phyloP scores from a whole-genome alignment of 2,888 invertebrate species.

The Epicampocera succincta region DNA sequence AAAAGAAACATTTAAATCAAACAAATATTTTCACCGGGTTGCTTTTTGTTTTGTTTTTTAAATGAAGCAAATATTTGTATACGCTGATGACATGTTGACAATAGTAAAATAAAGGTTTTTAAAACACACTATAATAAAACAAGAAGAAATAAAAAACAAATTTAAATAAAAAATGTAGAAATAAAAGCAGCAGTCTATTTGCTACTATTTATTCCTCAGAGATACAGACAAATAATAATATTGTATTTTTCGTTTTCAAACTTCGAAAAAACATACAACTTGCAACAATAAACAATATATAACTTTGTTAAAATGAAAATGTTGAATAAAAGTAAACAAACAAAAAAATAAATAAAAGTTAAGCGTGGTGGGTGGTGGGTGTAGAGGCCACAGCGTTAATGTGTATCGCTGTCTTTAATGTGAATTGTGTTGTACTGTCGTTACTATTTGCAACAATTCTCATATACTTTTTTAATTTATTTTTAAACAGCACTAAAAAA shows the following conservation, averaged over 20 bases:
- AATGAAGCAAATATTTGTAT: constrained; percentile 63
- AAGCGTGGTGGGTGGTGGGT: no score
- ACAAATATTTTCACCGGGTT: constrained; percentile 49
- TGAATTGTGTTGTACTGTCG: constrained; percentile 24
- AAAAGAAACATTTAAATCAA: constrained; percentile 31
- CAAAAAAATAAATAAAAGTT: constrained; percentile 3
- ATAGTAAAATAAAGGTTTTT: constrained; percentile 36
- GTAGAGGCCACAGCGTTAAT: not conserved
- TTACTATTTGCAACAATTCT: constrained; percentile 11
- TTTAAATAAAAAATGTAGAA: constrained; percentile 27
- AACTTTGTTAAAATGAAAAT: constrained; percentile 44
- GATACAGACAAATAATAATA: constrained; percentile 40
- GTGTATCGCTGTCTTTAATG: not conserved
- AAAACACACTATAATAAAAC: constrained; percentile 20
- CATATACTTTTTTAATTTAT: not conserved
- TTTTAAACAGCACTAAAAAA: not conserved
- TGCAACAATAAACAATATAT: constrained; percentile 31
- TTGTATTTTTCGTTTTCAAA: constrained; percentile 17
- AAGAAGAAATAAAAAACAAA: not conserved
- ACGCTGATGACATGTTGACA: constrained; percentile 67
- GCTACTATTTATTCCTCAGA: constrained; percentile 45
- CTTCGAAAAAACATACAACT: not conserved
- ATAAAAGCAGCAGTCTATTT: constrained; percentile 24
- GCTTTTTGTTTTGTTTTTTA: constrained; percentile 41
- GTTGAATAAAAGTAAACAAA: no score